These are phyloP conservation scores for Tricholaema leucomelas DNA, from an alignment of 2,113 vertebrate genomes.

Conservation along the genomic window DNA sequence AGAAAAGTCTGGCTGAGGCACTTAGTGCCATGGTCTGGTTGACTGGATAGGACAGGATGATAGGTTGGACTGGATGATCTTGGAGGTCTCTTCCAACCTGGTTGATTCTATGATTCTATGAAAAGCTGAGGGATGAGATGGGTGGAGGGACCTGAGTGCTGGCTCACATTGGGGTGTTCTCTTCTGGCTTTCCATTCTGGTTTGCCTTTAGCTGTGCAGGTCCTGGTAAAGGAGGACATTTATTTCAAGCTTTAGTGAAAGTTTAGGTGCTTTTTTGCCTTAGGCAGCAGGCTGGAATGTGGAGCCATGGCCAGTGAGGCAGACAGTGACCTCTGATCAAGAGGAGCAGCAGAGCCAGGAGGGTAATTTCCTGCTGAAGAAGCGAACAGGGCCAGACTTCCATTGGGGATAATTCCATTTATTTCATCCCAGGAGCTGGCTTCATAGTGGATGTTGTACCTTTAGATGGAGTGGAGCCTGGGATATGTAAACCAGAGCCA, in stretches of 20 bases:
- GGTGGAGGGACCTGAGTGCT: neutral
- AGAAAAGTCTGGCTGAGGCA: too few relatives aligned
- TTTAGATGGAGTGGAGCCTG: neutral
- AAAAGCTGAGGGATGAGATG: neutral
- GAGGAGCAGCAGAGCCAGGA: neutral
- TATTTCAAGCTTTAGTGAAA: neutral
- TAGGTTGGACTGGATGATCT: too few relatives aligned
- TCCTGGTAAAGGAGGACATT: neutral
- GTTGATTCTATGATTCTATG: too few relatives aligned
- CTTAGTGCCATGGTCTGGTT: too few relatives aligned
- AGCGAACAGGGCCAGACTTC: neutral
- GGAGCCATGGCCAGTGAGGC: neutral
- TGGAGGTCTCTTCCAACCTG: too few relatives aligned
- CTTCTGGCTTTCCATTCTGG: neutral
- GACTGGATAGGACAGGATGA: too few relatives aligned
- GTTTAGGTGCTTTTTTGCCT: neutral
- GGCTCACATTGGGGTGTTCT: neutral
- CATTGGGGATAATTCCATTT: neutral
- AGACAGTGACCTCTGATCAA: neutral
- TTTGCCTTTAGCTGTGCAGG: neutral
- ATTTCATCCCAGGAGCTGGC: neutral
- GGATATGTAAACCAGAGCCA: neutral
- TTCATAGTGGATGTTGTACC: neutral
- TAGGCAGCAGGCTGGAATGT: neutral
- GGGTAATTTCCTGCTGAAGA: neutral